A percentile compares a stretch with the other conserved stretches of the same genome.
Conservation (phyloP, 2,888 invertebrate genomes). For the Caenorhabditis plicata region DNA sequence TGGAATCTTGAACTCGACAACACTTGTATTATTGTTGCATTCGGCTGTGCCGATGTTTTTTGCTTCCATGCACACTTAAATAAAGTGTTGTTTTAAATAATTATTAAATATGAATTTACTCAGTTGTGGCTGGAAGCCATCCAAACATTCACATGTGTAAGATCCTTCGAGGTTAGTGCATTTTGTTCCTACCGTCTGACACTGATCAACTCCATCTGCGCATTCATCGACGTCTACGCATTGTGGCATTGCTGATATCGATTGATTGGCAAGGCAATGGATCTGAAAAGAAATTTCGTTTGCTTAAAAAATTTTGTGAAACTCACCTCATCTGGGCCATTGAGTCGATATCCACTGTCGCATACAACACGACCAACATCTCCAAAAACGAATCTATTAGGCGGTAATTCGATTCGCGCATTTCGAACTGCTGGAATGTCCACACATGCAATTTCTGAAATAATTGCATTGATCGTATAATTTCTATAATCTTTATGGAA, state of each 20-base stretch:
- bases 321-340: slow-evolving; percentile 55
- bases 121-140: slow-evolving; percentile 61
- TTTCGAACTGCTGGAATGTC: slow-evolving; percentile 57
- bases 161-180: slow-evolving; percentile 64
- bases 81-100: background rate
- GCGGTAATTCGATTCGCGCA: slow-evolving; percentile 41
- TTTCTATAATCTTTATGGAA: slow-evolving; percentile 16
- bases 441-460: slow-evolving; percentile 57
- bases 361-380: slow-evolving; percentile 60
- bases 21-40: too few species aligned
- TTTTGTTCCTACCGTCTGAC: slow-evolving; percentile 40
- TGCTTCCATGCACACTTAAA: background rate
- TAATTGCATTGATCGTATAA: too few species aligned
- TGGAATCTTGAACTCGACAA: slow-evolving; percentile 34
- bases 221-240: slow-evolving; percentile 65
- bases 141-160: slow-evolving; percentile 60
- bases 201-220: slow-evolving; percentile 50
- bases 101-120: slow-evolving; percentile 31
- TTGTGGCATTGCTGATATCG: slow-evolving; percentile 53
- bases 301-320: background rate
- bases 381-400: slow-evolving; percentile 51
- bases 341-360: slow-evolving; percentile 50
- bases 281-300: slow-evolving; percentile 20
- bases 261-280: slow-evolving; percentile 63
- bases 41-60: background rate